These are phyloP conservation scores for Acanthoscelides obtectus DNA, from an alignment of 2,888 invertebrate species.

Conservation along the genomic window DNA sequence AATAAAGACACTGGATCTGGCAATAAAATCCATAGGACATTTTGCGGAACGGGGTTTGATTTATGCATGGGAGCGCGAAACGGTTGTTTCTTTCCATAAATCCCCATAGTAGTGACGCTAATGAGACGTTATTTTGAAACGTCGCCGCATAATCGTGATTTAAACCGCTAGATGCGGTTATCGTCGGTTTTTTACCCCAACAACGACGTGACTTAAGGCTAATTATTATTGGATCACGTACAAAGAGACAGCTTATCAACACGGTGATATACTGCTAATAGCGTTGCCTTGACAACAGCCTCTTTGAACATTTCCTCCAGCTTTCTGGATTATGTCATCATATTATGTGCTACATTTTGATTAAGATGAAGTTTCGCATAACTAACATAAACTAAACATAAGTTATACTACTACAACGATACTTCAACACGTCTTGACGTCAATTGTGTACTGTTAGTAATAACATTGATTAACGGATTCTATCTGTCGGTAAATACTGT, in stretches of 20 bases:
- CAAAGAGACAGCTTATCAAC: not conserved
- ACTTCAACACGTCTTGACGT: too few relatives aligned
- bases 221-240: not conserved
- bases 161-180: not conserved
- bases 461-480: too few relatives aligned
- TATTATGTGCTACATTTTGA: not conserved
- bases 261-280: not conserved
- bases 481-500: too few relatives aligned
- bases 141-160: not conserved
- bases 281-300: not conserved
- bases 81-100: not conserved
- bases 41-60: not conserved
- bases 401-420: too few relatives aligned
- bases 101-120: not conserved
- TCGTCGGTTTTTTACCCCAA: not conserved
- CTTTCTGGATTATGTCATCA: not conserved
- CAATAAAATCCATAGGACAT: not conserved
- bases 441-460: too few relatives aligned
- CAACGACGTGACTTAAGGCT: not conserved
- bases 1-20: not conserved
- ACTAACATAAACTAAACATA: too few relatives aligned
- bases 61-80: not conserved
- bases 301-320: not conserved
- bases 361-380: too few relatives aligned
- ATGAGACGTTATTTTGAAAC: not conserved